Conservation (phyloP, 2,888 invertebrate species). For the Tipula vernalis region DNA sequence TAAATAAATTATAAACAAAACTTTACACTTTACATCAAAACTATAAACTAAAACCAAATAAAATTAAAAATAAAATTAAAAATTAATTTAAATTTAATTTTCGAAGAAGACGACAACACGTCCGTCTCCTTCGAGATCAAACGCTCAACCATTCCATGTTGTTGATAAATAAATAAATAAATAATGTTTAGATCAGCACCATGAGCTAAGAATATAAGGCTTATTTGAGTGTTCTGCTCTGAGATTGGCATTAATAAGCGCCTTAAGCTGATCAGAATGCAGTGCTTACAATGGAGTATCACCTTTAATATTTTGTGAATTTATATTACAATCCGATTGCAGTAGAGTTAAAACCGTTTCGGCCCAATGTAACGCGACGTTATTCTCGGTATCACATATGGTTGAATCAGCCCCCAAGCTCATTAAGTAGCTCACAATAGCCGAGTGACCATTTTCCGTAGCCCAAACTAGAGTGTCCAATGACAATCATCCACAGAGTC, state of each 20-base stretch:
- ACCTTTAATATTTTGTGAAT: conserved; percentile 65
- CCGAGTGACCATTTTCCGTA: conserved; percentile 65
- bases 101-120: no score
- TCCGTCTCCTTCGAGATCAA: no score
- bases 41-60: no score
- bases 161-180: no score
- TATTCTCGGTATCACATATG: conserved; percentile 72
- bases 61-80: no score
- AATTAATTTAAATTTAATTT: no score
- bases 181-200: conserved; percentile 40
- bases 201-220: conserved; percentile 32
- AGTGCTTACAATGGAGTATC: conserved; percentile 75
- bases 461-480: conserved; percentile 94
- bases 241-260: background rate
- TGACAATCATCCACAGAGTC: conserved; percentile 76
- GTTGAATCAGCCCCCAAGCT: conserved; percentile 64
- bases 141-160: no score
- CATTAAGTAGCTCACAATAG: conserved; percentile 54
- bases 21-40: no score
- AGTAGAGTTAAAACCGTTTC: conserved; percentile 54
- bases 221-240: conserved; percentile 29
- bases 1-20: no score
- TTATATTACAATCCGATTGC: conserved; percentile 52
- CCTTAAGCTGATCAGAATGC: background rate
- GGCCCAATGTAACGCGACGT: conserved; percentile 83